Percentiles rank a stretch among this genome's conserved stretches.
Evolutionary conservation across 2,113 vertebrate genomes (phyloP).

Genomic region (Ageneiosus marmoratus): DNA sequence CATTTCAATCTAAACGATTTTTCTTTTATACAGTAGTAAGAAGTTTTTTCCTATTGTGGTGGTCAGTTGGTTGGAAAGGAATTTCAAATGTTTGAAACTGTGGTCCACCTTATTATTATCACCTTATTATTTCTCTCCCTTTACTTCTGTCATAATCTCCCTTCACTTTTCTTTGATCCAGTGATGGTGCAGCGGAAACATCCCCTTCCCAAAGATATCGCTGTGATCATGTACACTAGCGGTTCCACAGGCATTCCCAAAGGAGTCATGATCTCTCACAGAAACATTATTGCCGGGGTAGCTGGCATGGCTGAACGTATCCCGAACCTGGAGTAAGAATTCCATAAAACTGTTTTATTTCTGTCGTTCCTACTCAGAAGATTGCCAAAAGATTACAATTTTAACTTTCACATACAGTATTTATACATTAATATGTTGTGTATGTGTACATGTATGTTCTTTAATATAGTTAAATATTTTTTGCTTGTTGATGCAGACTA

Average conservation of each 20-base stretch:
- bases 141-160: background rate
- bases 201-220: slow-evolving; percentile 82
- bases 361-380: background rate
- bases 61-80: background rate
- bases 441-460: background rate
- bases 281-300: slow-evolving; percentile 92
- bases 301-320: slow-evolving; percentile 96
- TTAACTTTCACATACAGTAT: background rate
- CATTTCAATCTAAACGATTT: background rate
- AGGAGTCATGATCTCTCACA: slow-evolving; percentile 97
- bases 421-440: background rate
- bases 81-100: background rate
- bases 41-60: background rate
- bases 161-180: slow-evolving; percentile 49
- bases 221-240: slow-evolving; percentile 98
- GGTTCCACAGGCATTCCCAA: slow-evolving; percentile 97
- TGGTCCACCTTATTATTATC: background rate
- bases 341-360: background rate
- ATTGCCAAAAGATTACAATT: background rate
- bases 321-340: slow-evolving; percentile 83
- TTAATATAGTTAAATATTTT: background rate
- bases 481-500: background rate
- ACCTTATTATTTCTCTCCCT: background rate
- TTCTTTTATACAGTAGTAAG: background rate
- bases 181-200: slow-evolving; percentile 71